Evolutionary conservation across 2,797 vertebrate species (phyloP), one percentile per base, ranked within the genome.

Genomic region (Sebastes elongatus): DNA sequence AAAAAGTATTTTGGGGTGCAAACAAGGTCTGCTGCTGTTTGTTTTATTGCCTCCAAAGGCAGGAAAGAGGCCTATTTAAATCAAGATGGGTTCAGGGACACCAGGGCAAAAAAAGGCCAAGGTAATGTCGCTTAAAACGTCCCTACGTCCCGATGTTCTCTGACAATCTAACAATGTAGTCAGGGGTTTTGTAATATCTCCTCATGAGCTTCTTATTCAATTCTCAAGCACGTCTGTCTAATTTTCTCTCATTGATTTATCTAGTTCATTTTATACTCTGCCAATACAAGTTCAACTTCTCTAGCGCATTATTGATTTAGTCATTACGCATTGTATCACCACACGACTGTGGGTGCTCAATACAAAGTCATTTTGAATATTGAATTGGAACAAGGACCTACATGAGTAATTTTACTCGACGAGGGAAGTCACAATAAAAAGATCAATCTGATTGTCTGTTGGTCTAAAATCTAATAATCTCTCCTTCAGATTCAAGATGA

Each of bases 231-330:
- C 14, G 60, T 56, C 49, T 3, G 32, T 53, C 59, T 80, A 49
- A 73, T 74, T 71, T 81, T 66, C 61, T 80, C 66, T 59, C 68
- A 89, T 81, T 86, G 73, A 88, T 84, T 86, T 60, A 71, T 74
- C 56, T 32, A 66, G 65, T 73, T 86, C 7, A 70, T 79, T 82
- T 86, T 72, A 81, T 71, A 76, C 62, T 82, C 71, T 33, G 59
- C 56, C 84, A 69, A 76, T 86, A 80, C 38, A 77, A 74, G 72
- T 78, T 71, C 38, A 80, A 64, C 55, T 55, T 76, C 30, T 67
- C 46, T 42, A 1, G 1, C 25, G 33, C 33, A 81, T 71, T 68
- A 86, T 78, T 73, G 87, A 92, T 88, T 84, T 67, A 74, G 67
- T 60, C 72, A 75, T 90, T 83, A 80, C 35, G 30, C 25, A 76